Evolutionary conservation across 92 coral and sea anemone genomes (phyloP).

Genomic region (Epizoanthus illoricatus): DNA sequence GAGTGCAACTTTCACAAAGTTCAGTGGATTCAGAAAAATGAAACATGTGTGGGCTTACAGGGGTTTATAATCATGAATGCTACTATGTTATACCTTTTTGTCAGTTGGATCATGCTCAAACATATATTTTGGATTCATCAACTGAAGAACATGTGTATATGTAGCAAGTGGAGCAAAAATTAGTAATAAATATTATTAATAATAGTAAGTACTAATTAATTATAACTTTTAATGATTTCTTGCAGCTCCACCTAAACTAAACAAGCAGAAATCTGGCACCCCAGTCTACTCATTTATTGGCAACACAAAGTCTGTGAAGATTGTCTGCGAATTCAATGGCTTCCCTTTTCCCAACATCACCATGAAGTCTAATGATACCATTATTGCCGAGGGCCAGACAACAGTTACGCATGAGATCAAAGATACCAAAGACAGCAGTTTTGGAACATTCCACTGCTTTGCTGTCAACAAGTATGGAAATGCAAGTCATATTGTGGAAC

Average conservation of each 20-base stretch:
- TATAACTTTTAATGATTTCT: background rate
- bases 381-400: conserved; percentile 46
- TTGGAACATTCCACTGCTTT: conserved; percentile 59
- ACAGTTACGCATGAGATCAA: conserved; percentile 18
- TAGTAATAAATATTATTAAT: too few species aligned
- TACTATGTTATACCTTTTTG: too few species aligned
- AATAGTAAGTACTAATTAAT: background rate
- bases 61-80: too few species aligned
- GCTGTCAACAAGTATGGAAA: conserved; percentile 59
- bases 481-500: conserved; percentile 27
- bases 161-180: too few species aligned
- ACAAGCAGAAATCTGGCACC: conserved; percentile 32
- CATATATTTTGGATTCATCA: too few species aligned
- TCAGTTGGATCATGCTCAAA: too few species aligned
- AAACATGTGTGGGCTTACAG: too few species aligned
- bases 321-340: conserved; percentile 71
- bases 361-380: conserved; percentile 52
- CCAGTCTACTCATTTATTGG: conserved; percentile 65
- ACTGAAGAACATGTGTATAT: too few species aligned
- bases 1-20: too few species aligned
- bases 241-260: conserved; percentile 67
- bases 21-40: too few species aligned
- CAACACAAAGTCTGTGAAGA: conserved; percentile 38
- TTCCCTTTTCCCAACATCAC: conserved; percentile 64
- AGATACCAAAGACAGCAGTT: conserved; percentile 26